Evolutionary conservation across 2,797 vertebrate genomes (phyloP), one percentile per base, ranked within the genome.

Genomic region (Antrozous pallidus): DNA sequence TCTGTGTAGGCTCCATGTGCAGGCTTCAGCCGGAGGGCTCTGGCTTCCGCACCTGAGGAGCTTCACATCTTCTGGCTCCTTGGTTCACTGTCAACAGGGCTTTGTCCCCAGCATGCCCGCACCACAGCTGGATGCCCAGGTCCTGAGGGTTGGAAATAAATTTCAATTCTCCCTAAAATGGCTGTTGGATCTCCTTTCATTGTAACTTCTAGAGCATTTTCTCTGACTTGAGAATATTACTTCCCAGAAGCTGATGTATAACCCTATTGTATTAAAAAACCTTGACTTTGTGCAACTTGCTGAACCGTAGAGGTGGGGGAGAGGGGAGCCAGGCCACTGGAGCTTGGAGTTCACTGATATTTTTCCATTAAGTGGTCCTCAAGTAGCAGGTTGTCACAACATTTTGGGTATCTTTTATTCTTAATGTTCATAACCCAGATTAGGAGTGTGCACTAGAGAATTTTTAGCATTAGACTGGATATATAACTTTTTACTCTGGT

Each of bases 1-100:
- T 56, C 49, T 97, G 94, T 97, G 63, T 88, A 96, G 95, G 94
- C 96, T 93, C 94, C 51, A 13, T 88, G 95, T 92, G 96, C 97
- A 96, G 31, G 73, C 88, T 96, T 97, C 88, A 96, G 88, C 92
- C 97, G 92, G 89, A 49, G 93, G 96, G 90, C 95, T 97, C 96
- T 94, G 95, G 90, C 56, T 98, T 58, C 88, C 93, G 96, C 95
- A 94, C 96, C 91, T 97, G 71, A 96, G 90, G 96, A 96, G 91
- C 88, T 97, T 88, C 97, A 95, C 45, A 65, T 65, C 75, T 80
- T 47, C 70, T 96, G 96, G 97, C 96, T 96, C 93, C 97, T 97
- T 97, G 97, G 95, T 96, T 97, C 89, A 71, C 91, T 96, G 96
- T 86, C 86, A 85, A 81, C 28, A 88, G 94, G 88, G 92, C 86